phyloP scores from a whole-genome alignment of 2,113 vertebrate genomes.

The Sebastes schlegelii region DNA sequence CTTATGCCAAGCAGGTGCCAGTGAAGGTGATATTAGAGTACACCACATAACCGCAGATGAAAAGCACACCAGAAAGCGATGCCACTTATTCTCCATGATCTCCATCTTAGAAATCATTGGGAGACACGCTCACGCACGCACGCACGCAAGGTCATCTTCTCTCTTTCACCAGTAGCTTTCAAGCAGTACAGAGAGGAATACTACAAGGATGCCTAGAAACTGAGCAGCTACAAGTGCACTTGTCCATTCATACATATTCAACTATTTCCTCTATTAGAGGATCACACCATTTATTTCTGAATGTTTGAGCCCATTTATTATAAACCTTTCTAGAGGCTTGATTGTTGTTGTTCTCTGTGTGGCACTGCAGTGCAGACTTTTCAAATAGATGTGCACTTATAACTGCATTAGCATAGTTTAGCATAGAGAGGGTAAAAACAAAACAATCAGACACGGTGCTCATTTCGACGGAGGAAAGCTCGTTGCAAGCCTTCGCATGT shows the following conservation, averaged over 20 bases:
- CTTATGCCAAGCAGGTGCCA: slow-evolving; percentile 53
- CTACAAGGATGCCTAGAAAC: slow-evolving; percentile 12
- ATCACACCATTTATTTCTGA: background rate
- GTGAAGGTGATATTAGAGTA: slow-evolving; percentile 78
- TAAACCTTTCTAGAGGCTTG: background rate
- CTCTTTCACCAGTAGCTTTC: slow-evolving; percentile 23
- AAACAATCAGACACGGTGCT: background rate
- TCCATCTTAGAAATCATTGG: slow-evolving; percentile 48
- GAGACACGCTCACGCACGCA: slow-evolving; percentile 24
- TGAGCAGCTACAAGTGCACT: slow-evolving; percentile 2
- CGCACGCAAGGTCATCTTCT: slow-evolving; percentile 49
- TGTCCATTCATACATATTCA: background rate
- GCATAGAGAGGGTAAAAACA: background rate
- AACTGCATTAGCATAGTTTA: slow-evolving; percentile 13
- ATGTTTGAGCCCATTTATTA: background rate
- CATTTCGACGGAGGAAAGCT: slow-evolving; percentile 1
- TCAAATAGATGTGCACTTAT: background rate
- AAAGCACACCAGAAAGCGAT: slow-evolving; percentile 75
- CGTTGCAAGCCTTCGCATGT: background rate
- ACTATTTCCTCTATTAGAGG: background rate
- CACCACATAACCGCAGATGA: slow-evolving; percentile 54
- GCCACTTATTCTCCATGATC: slow-evolving; percentile 44
- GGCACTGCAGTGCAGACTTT: background rate
- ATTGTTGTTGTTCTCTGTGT: background rate
- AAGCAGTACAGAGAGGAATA: slow-evolving; percentile 20